phyloP scores from a whole-genome alignment of 2,888 invertebrate genomes.

The Anoncus sp. region DNA sequence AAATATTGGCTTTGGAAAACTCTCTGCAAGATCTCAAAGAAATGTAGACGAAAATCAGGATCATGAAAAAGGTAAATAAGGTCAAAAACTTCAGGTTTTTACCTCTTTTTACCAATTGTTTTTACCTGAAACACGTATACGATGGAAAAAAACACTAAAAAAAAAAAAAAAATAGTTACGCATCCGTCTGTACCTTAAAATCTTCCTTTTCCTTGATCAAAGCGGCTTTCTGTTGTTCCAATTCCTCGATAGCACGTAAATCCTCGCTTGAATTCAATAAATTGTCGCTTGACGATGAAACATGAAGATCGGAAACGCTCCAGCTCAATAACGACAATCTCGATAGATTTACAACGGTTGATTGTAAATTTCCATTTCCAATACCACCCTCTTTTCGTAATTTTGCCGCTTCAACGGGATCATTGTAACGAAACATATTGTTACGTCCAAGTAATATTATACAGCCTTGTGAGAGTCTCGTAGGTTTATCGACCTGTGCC shows the following conservation, averaged over 20 bases:
- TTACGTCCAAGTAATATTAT: conserved; percentile 91
- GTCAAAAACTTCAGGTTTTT: too few relatives aligned
- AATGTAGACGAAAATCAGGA: too few relatives aligned
- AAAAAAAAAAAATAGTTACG: too few relatives aligned
- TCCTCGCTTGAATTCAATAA: conserved; percentile 81
- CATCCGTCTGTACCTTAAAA: conserved; percentile 79
- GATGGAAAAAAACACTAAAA: too few relatives aligned
- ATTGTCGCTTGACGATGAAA: conserved; percentile 82
- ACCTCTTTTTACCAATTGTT: too few relatives aligned
- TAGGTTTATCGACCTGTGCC: conserved; percentile 90
- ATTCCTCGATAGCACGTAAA: conserved; percentile 79
- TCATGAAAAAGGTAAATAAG: too few relatives aligned
- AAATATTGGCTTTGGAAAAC: too few relatives aligned
- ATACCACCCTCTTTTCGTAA: conserved; percentile 90
- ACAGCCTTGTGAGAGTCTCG: conserved; percentile 92
- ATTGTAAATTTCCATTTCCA: conserved; percentile 84
- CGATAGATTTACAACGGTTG: conserved; percentile 88
- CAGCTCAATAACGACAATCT: conserved; percentile 92
- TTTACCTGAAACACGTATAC: too few relatives aligned
- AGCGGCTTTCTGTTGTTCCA: conserved; percentile 82
- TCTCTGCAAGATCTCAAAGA: too few relatives aligned
- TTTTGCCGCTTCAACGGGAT: conserved; percentile 95
- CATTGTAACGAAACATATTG: conserved; percentile 94
- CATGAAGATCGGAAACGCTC: conserved; percentile 92
- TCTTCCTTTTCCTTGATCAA: conserved; percentile 82